phyloP scores from a whole-genome alignment of 2,797 vertebrate genomes.

The Lagothrix lagotricha region DNA sequence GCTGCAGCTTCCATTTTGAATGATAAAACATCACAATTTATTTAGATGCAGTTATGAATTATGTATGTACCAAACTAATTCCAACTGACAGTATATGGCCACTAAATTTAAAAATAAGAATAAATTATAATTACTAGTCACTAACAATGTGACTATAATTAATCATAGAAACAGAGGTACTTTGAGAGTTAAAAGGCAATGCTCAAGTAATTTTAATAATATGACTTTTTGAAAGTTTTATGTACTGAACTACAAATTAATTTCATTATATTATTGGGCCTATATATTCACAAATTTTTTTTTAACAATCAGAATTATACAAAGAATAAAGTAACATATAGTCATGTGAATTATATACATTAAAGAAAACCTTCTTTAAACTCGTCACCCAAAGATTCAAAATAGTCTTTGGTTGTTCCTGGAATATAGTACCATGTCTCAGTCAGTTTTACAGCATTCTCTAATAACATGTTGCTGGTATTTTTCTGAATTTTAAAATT shows the following conservation, averaged over 20 bases:
- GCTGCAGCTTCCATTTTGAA: neutral
- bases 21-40: neutral
- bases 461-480: neutral
- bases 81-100: neutral
- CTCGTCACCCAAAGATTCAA: neutral
- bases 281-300: neutral
- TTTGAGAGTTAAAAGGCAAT: slow-evolving; percentile 16
- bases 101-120: neutral
- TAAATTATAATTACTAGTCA: neutral
- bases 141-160: neutral
- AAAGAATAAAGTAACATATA: neutral
- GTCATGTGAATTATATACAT: neutral
- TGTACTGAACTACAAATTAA: neutral
- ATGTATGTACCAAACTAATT: neutral
- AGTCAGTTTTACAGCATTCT: neutral
- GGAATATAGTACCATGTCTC: neutral
- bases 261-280: neutral
- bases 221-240: neutral
- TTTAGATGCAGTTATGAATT: neutral
- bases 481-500: neutral
- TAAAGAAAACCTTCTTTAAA: neutral
- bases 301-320: neutral
- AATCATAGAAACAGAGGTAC: neutral
- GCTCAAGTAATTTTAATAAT: slow-evolving; percentile 10
- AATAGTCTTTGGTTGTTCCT: neutral